Evolutionary conservation across 2,888 invertebrate species (phyloP).

Genomic region (Alsophila aescularia): DNA sequence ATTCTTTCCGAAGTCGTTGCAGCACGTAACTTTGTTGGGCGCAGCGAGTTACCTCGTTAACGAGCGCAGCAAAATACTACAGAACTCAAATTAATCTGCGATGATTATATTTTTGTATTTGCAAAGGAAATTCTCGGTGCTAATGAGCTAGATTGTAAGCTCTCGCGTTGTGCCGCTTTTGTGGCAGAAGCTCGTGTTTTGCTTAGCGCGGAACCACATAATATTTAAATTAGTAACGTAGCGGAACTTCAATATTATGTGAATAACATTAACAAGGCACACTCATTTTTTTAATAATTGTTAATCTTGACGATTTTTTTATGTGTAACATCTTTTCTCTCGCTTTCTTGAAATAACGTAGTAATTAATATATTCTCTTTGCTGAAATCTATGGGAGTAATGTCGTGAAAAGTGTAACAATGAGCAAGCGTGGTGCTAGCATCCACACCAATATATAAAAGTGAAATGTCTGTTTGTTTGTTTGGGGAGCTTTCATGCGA

Average conservation of each 20-base stretch:
- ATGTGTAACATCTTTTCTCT: too few species aligned
- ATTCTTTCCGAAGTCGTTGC: slow-evolving; percentile 58
- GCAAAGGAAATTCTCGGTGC: slow-evolving; percentile 59
- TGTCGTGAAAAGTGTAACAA: too few species aligned
- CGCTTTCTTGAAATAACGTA: too few species aligned
- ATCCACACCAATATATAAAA: too few species aligned
- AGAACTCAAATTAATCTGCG: slow-evolving; percentile 68
- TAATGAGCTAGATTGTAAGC: slow-evolving; percentile 76
- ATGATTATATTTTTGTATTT: slow-evolving; percentile 58
- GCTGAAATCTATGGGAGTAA: too few species aligned
- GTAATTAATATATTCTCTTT: too few species aligned
- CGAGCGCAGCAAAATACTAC: slow-evolving; percentile 64
- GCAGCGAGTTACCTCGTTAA: slow-evolving; percentile 75
- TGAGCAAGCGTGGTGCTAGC: too few species aligned
- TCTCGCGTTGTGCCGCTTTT: slow-evolving; percentile 52
- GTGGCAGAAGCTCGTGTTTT: slow-evolving; percentile 59
- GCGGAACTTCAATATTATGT: slow-evolving; percentile 58
- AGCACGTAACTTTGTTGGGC: slow-evolving; percentile 74
- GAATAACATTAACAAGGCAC: slow-evolving; percentile 41
- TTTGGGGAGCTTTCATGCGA: too few species aligned
- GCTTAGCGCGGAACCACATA: slow-evolving; percentile 44
- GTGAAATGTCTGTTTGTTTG: too few species aligned
- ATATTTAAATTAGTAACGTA: too few species aligned
- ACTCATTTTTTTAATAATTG: slow-evolving; percentile 34
- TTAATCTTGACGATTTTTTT: slow-evolving; percentile 50